Evolutionary conservation across 2,797 vertebrate genomes (phyloP).

Genomic region (Karalla daura): DNA sequence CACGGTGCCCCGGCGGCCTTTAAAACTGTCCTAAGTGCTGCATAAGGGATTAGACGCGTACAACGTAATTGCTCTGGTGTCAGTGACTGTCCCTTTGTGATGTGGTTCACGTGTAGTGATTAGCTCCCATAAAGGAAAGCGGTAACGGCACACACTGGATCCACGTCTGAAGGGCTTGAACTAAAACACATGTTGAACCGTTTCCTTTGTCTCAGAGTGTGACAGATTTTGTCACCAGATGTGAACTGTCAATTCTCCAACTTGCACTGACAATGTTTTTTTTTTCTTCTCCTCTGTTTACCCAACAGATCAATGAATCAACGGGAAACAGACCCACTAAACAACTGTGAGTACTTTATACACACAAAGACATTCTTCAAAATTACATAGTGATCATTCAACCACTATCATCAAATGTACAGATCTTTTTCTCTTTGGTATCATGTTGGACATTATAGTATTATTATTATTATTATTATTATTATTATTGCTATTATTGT

Average conservation of each 20-base stretch:
- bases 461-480: no score
- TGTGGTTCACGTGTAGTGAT: conserved; percentile 69
- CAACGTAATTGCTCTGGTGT: conserved; percentile 74
- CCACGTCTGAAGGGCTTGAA: conserved; percentile 19
- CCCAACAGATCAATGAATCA: conserved; percentile 14
- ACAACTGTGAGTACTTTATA: conserved; percentile 28
- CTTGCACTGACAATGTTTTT: background rate
- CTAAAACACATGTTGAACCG: conserved; percentile 38
- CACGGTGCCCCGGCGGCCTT: conserved; percentile 70
- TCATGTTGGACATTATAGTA: no score
- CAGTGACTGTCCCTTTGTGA: conserved; percentile 73
- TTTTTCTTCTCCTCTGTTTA: conserved; percentile 20
- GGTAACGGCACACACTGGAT: conserved; percentile 13
- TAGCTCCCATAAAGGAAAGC: conserved; percentile 64
- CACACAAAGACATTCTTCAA: no score
- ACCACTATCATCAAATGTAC: no score
- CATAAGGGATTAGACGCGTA: conserved; percentile 73
- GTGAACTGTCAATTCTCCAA: background rate
- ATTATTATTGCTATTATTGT: no score
- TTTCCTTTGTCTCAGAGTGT: conserved; percentile 26
- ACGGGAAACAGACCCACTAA: background rate
- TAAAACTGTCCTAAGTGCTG: conserved; percentile 77
- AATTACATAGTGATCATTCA: no score
- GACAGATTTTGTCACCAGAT: conserved; percentile 11
- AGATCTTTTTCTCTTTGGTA: no score